Base-by-base conservation (phyloP, 2,888 invertebrate species). In the Monopis laevigella region DNA sequence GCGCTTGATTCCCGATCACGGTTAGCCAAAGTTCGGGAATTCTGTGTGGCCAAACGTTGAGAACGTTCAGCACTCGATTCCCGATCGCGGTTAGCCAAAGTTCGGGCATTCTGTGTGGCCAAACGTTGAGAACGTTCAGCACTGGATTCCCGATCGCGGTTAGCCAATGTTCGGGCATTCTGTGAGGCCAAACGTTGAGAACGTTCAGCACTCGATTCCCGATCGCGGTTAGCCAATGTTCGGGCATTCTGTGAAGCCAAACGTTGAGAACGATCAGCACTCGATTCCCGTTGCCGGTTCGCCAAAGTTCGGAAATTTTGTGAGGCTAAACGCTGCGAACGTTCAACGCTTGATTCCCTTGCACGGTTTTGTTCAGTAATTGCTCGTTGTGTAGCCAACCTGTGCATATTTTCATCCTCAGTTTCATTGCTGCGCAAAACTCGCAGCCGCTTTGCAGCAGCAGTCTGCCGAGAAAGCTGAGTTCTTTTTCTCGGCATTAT, bases 401-500 rank as follows among this genome's bases (percentile, higher is more conserved):
- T 41, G 17, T 41, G 41, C 38, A 41, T 41, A 43, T 44, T 43
- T 42, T 44, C 44, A 35, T 45, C 36, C 27, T 19, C 40, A 17
- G 47, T 45, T 44, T 45, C 41, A 44, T 44, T 47, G 45, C 45
- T 45, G 41, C 47, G 45, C 36, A 44, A 43, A 46, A 44, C 16
- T 38, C 46, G 43, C 44, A 48, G 36, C 30, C 45, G 45, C 38
- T 45, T 45, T 47, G 41, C 44, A 34, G 41, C 41, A 46, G 43
- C 44, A 44, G 44, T 36, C 41, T 46, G 43, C 42, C 45, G 45
- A 42, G 45, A 46, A 48, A 48, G 45, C 40, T 43, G 42, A 43
- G 46, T 38, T 48, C 48, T 44, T 46, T 48, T 48, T 46, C 46
- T 42, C 24, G 48, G 44, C 46, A 48, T 47, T 43, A 38, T 41